These are phyloP conservation scores for Rhynchopsitta pachyrhyncha DNA, from an alignment of 2,113 vertebrate genomes.

Conservation along the genomic window DNA sequence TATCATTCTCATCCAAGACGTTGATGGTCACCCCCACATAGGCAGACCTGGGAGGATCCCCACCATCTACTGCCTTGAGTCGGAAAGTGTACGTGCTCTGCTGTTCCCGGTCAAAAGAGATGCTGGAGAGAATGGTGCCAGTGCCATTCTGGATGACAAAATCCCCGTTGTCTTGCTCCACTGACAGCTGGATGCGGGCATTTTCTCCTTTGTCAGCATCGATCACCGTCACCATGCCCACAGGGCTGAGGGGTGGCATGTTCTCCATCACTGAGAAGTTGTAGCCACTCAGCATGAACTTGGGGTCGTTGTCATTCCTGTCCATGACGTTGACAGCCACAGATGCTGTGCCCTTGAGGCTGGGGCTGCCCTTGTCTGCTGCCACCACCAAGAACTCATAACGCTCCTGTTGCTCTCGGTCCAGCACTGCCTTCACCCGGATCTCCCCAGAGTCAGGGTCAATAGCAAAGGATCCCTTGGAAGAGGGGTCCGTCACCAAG, in stretches of 20 bases:
- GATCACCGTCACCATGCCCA: conserved; percentile 94
- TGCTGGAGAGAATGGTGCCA: conserved; percentile 92
- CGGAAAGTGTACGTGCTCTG: conserved; percentile 96
- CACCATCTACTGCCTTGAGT: conserved; percentile 90
- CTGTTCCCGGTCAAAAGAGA: conserved; percentile 95
- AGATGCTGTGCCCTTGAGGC: conserved; percentile 90
- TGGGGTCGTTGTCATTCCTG: conserved; percentile 96
- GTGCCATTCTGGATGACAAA: conserved; percentile 97
- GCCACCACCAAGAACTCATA: conserved; percentile 91
- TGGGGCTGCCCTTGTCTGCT: conserved; percentile 89
- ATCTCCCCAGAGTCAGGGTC: conserved; percentile 85
- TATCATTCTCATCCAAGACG: conserved; percentile 95
- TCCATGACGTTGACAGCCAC: conserved; percentile 90
- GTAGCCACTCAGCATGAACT: conserved; percentile 94
- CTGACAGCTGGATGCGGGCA: conserved; percentile 84
- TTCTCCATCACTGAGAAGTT: conserved; percentile 97
- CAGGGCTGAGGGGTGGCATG: conserved; percentile 90
- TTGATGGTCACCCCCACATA: conserved; percentile 97
- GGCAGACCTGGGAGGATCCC: conserved; percentile 90
- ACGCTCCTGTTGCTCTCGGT: conserved; percentile 87
- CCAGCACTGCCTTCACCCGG: conserved; percentile 86
- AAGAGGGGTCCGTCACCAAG: conserved; percentile 77
- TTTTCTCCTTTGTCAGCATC: conserved; percentile 94
- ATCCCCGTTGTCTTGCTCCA: conserved; percentile 94
- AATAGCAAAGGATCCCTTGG: conserved; percentile 87